Base-by-base conservation (phyloP, 2,888 invertebrate genomes). In the Mylabris sibirica region DNA sequence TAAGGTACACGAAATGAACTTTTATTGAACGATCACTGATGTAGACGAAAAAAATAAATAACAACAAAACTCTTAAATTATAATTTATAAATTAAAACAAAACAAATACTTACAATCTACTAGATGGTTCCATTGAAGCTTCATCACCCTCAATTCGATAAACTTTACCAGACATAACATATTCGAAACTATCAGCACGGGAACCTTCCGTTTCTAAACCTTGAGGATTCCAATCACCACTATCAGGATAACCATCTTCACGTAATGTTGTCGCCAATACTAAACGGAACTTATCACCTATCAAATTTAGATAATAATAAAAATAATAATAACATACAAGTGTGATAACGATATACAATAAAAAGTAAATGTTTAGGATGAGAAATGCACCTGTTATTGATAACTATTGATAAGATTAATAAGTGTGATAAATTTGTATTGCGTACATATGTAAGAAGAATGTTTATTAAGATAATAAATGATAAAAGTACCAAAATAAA, bases 141-240 rank as follows among this genome's bases (percentile, higher is more conserved):
- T 99, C 98, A 79, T 99, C 99, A 22, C 98, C 98, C 85, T 99
- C 99, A 83, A 99, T 97, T 85, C 89, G 87, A 86, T 97, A 98
- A 75, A 98, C 94, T 85, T 97, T 97, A 20, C 99, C 99, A 76
- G 95, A 97, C 99, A 99, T 99, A 62, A 99, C 98, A 87, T 99
- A 99, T 84, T 99, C 99, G 82, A 99, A 99, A 80, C 96, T 96
- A 84, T 98, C 98, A 0, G 98, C 97, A 63, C 97, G 89, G 17
- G 96, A 95, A 62, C 95, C 93, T 78, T 94, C 94, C n/a, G 91
- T 91, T 75, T 95, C 94, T 76, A 93, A 83, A 35, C 87, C 87
- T 70, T 86, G 84, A 1, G 96, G 95, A 84, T 96, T 96, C 91
- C 95, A 99, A 82, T 99, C 99, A 0, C 96, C 96, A 65, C 94